Conservation (phyloP, 2,888 invertebrate species). For the Labia minor region DNA sequence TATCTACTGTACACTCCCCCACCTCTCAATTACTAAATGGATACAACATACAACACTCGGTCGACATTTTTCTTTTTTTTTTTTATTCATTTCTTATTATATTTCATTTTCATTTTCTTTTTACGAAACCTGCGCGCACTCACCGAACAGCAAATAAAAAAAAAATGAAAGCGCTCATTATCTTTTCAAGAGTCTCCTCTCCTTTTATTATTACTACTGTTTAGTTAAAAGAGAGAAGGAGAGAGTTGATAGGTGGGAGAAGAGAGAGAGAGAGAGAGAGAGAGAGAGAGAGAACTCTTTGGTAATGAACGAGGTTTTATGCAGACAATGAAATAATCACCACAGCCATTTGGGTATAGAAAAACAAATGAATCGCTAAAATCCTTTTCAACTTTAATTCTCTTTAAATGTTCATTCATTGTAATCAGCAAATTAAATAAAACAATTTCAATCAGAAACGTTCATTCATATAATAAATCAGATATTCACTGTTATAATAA, state of each 20-base stretch:
- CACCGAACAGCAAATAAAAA: background rate
- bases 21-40: background rate
- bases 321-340: no score
- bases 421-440: no score
- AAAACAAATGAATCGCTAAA: no score
- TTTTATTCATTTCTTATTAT: background rate
- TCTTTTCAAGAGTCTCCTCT: background rate
- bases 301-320: no score
- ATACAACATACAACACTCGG: conserved; percentile 3
- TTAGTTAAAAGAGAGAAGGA: conserved; percentile 30
- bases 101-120: conserved; percentile 13
- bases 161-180: conserved; percentile 1
- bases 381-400: no score
- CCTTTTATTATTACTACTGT: background rate
- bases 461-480: no score
- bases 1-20: no score
- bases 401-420: no score
- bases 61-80: background rate
- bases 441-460: no score
- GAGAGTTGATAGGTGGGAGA: conserved; percentile 33
- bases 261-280: conserved; percentile 32
- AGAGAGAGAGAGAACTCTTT: conserved; percentile 29
- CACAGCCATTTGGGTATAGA: no score
- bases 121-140: background rate
- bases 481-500: no score